These are phyloP conservation scores for Camponotus pennsylvanicus DNA, from an alignment of 1,140 invertebrate species.

Conservation along the genomic window DNA sequence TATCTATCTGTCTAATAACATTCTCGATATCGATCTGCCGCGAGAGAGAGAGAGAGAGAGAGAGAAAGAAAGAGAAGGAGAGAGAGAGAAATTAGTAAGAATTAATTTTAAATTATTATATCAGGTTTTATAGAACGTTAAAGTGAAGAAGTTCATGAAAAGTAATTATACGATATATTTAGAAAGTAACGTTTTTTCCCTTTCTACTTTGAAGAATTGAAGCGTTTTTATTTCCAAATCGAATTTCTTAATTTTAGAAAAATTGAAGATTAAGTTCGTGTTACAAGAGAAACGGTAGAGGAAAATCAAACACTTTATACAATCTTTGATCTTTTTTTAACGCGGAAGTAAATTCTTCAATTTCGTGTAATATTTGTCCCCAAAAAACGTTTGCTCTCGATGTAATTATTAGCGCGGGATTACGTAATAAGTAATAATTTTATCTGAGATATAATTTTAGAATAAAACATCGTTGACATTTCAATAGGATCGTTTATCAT, in stretches of 20 bases:
- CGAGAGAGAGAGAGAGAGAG: not conserved
- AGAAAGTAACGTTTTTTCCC: not conserved
- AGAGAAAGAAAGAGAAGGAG: no score
- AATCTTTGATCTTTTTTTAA: not conserved
- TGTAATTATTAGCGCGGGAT: not conserved
- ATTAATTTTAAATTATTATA: slow-evolving; percentile 30
- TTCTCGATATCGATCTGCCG: slow-evolving; percentile 37
- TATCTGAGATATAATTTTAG: not conserved
- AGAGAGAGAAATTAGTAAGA: no score
- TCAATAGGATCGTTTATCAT: slow-evolving; percentile 16
- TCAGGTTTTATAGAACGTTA: slow-evolving; percentile 41
- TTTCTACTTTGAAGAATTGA: not conserved
- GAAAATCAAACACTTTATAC: not conserved
- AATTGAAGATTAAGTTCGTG: not conserved
- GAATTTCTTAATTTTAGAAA: slow-evolving; percentile 12
- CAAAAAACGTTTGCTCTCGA: not conserved
- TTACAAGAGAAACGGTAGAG: not conserved
- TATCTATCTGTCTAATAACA: slow-evolving; percentile 25
- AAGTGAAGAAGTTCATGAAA: slow-evolving; percentile 23
- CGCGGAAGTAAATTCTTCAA: not conserved
- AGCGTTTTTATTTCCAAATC: slow-evolving; percentile 1
- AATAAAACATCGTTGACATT: slow-evolving; percentile 15
- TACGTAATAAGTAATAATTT: slow-evolving; percentile 6
- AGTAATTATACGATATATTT: slow-evolving; percentile 28
- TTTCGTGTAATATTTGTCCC: not conserved